Evolutionary conservation across 2,888 invertebrate species (phyloP).

Genomic region (Drosophila anceps): DNA sequence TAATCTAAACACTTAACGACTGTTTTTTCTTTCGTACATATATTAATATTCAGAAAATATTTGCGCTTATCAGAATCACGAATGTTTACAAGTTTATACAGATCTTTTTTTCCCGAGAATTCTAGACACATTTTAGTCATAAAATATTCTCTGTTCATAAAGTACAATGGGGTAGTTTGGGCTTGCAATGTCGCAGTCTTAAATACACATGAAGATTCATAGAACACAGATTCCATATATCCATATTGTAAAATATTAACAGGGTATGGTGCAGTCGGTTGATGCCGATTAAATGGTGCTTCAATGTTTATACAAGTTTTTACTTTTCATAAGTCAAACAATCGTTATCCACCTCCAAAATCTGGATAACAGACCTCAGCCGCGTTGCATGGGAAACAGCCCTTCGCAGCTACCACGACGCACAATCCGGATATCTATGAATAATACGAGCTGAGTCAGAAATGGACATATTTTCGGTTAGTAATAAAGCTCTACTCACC

Average conservation of each 20-base stretch:
- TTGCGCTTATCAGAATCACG: constrained; percentile 14
- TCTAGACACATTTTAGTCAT: background rate
- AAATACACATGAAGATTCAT: background rate
- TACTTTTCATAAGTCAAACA: constrained; percentile 2
- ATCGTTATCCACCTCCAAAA: background rate
- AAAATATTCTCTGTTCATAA: background rate
- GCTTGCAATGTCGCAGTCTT: background rate
- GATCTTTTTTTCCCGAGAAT: background rate
- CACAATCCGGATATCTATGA: constrained; percentile 80
- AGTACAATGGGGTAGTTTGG: background rate
- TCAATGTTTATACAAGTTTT: constrained; percentile 2
- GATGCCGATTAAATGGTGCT: background rate
- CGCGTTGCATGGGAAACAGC: constrained; percentile 78
- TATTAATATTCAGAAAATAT: background rate
- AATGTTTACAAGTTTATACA: constrained; percentile 1
- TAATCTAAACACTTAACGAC: background rate
- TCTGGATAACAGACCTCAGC: constrained; percentile 51
- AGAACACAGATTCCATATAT: background rate
- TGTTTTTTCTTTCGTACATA: background rate
- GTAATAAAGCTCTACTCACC: constrained; percentile 65
- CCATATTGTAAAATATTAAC: background rate
- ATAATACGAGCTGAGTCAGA: constrained; percentile 33
- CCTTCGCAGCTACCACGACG: constrained; percentile 82
- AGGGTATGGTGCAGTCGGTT: background rate
- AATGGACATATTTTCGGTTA: background rate